These are phyloP conservation scores for Atrina japonica DNA, from an alignment of 2,888 invertebrate species.

Conservation along the genomic window DNA sequence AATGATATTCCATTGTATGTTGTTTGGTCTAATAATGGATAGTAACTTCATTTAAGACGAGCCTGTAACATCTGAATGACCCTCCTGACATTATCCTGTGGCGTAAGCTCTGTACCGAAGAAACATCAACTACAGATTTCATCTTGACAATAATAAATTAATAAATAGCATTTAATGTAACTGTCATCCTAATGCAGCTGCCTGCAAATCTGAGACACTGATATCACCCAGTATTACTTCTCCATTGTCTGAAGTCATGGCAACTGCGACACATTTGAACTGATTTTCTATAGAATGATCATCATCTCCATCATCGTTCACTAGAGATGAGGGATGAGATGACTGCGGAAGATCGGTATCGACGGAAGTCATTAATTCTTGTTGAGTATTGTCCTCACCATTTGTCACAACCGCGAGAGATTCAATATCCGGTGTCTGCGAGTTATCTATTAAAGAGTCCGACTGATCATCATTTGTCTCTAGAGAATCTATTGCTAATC, in stretches of 20 bases:
- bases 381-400: neutral
- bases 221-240: conserved; percentile 14
- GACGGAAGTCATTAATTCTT: conserved; percentile 4
- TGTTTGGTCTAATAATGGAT: too few species aligned
- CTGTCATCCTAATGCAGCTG: neutral
- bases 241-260: conserved; percentile 14
- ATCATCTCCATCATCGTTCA: conserved; percentile 12
- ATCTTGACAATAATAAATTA: too few species aligned
- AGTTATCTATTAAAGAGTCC: conserved; percentile 8
- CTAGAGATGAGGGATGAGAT: conserved; percentile 4
- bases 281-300: conserved; percentile 22
- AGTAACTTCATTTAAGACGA: too few species aligned
- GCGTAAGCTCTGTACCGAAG: too few species aligned
- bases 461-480: neutral
- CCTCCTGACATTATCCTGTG: too few species aligned
- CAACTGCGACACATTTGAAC: conserved; percentile 20
- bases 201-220: conserved; percentile 12
- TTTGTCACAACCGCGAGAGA: conserved; percentile 15
- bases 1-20: too few species aligned
- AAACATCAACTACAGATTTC: too few species aligned
- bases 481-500: neutral
- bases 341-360: neutral
- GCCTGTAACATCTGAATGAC: too few species aligned
- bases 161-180: too few species aligned
- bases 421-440: conserved; percentile 20